Conservation (phyloP, 2,797 vertebrate genomes). For the Corythornis leucogaster region DNA sequence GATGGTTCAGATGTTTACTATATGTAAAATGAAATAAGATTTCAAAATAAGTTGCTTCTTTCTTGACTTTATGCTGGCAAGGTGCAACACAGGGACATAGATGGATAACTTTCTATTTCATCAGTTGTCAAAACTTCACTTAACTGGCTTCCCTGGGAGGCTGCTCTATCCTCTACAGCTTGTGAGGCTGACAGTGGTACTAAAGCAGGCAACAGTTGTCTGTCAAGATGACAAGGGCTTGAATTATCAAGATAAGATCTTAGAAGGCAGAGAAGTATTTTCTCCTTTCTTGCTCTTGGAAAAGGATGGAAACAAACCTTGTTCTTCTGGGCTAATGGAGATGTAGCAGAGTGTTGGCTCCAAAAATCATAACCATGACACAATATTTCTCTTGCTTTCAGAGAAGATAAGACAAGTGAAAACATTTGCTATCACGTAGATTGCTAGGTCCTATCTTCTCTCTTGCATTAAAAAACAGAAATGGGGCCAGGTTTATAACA, state of each 20-base stretch:
- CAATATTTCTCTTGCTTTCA: neutral
- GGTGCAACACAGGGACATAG: neutral
- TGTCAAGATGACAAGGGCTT: neutral
- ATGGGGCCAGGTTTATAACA: neutral
- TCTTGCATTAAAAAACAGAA: neutral
- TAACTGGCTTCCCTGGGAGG: neutral
- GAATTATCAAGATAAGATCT: neutral
- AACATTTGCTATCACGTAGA: neutral
- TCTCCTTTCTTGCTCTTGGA: slow-evolving; percentile 4
- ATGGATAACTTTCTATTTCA: neutral
- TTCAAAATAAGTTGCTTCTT: slow-evolving; percentile 7
- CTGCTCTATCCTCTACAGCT: neutral
- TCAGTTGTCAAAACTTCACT: neutral
- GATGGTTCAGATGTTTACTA: neutral
- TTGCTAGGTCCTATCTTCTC: neutral
- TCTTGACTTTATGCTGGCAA: neutral
- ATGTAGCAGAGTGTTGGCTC: neutral
- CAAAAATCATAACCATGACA: neutral
- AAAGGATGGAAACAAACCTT: neutral
- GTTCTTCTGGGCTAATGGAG: neutral
- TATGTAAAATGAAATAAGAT: neutral
- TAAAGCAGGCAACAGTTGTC: neutral
- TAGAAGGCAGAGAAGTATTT: neutral
- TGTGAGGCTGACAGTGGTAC: neutral
- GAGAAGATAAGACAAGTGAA: neutral